Base-by-base conservation (phyloP, 2,113 vertebrate species). In the Pavo muticus region DNA sequence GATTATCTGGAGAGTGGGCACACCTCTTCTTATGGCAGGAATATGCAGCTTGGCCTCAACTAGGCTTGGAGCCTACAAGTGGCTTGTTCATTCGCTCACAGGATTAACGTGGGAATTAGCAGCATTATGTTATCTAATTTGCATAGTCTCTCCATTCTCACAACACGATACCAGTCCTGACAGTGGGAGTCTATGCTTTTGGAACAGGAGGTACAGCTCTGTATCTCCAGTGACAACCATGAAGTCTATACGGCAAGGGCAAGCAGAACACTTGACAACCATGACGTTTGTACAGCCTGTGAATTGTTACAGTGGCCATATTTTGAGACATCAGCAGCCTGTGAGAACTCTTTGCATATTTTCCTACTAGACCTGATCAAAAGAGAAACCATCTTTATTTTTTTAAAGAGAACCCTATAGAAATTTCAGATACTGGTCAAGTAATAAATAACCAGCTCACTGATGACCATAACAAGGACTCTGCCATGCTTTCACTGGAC, bases 201-300 rank as follows among this genome's bases (percentile, higher is more conserved):
- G 84, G 75, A 91, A 88, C 72, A 96, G 90, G 91, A 96, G 88
- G 84, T 96, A 82, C 71, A 91, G 87, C 12, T 0, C n/a, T 96
- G 89, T 97, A 96, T 97, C 91, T 90, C 92, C 93, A 90, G 61
- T 97, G 97, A 97, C 97, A 97, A 96, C 96, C 97, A 93, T 97
- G 96, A 97, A 90, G 56, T 93, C 91, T 95, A 47, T 84, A 95
- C 56, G 72, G 97, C 90, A 73, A 88, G 73, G 54, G 94, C 65
- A 91, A 87, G 95, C 90, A 97, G 79, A 95, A 93, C 59, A 87
- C 67, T 93, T 97, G 97, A 97, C 96, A 97, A 92, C 96, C 97
- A 97, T 97, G 96, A 97, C 89, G 95, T 88, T n/a, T 94, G 90
- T 71, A 80, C 71, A 94, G 96, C 84, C 67, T 91, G 63, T 40